A percentile compares a stretch with the other conserved stretches of the same genome.
Evolutionary conservation across 2,888 invertebrate species (phyloP).

Genomic region (Acronicta aceris): DNA sequence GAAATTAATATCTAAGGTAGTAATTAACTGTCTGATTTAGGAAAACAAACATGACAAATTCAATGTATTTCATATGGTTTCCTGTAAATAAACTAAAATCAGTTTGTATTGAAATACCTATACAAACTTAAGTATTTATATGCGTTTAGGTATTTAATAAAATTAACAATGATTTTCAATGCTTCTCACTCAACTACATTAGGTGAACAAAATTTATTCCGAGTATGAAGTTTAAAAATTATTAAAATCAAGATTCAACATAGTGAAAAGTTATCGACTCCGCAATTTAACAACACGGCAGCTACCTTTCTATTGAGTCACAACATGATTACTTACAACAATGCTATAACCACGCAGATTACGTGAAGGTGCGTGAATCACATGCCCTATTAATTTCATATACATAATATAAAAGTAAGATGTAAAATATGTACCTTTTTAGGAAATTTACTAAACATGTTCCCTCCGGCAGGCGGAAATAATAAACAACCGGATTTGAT

Average conservation of each 20-base stretch:
- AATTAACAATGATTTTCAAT: no score
- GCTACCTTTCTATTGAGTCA: slow-evolving; percentile 55
- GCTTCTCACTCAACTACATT: no score
- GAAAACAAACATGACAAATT: no score
- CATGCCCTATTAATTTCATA: slow-evolving; percentile 24
- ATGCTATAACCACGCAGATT: slow-evolving; percentile 41
- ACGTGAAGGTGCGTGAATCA: slow-evolving; percentile 37
- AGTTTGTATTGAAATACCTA: no score
- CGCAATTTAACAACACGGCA: slow-evolving; percentile 33
- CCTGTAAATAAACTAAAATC: no score
- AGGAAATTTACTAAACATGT: slow-evolving; percentile 93
- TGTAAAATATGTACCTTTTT: slow-evolving; percentile 89
- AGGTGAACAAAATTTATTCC: no score
- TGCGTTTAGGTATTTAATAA: no score
- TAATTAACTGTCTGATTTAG: no score
- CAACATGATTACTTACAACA: slow-evolving; percentile 51
- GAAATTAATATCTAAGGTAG: no score
- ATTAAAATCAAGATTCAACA: background rate
- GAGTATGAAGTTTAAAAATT: background rate
- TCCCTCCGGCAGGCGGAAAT: slow-evolving; percentile 91
- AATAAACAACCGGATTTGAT: slow-evolving; percentile 93
- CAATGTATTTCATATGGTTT: no score
- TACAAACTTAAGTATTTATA: no score
- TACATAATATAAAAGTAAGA: slow-evolving; percentile 13
- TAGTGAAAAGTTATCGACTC: slow-evolving; percentile 24